phyloP scores from a whole-genome alignment of 2,888 invertebrate genomes.

The Eutolmus rufibarbis region DNA sequence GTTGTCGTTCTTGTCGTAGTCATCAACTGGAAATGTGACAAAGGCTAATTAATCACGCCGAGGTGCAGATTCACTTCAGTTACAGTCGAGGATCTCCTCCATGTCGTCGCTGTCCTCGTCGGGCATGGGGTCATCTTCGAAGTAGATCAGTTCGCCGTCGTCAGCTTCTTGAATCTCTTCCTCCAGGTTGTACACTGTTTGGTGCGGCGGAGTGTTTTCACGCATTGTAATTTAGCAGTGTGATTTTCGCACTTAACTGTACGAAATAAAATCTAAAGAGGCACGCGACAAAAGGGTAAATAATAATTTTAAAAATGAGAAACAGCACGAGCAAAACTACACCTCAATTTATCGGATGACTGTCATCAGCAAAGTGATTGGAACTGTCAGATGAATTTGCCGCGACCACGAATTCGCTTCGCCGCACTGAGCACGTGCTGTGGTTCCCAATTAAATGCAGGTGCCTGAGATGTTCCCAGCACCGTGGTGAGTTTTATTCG shows the following conservation, averaged over 20 bases:
- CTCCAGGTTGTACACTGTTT: slow-evolving; percentile 29
- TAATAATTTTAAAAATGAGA: slow-evolving; percentile 4
- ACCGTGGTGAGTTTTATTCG: neutral
- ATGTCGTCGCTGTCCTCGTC: slow-evolving; percentile 47
- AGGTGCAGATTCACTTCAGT: neutral
- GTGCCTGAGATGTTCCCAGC: neutral
- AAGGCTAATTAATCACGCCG: neutral
- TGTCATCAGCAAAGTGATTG: neutral
- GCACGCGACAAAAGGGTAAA: neutral
- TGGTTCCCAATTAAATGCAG: neutral
- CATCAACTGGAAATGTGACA: slow-evolving; percentile 52
- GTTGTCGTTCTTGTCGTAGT: slow-evolving; percentile 49
- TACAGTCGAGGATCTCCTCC: slow-evolving; percentile 55
- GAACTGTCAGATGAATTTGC: neutral
- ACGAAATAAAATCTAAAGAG: neutral
- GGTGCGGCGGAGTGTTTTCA: slow-evolving; percentile 59
- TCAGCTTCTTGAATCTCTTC: slow-evolving; percentile 50
- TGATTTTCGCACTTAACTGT: neutral
- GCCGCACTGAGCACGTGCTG: neutral
- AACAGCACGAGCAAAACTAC: neutral
- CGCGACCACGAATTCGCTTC: neutral
- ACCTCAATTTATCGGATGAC: neutral
- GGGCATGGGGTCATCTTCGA: slow-evolving; percentile 50
- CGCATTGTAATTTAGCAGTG: slow-evolving; percentile 52
- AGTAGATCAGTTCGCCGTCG: slow-evolving; percentile 54